Conservation (phyloP, 2,888 invertebrate genomes). For the Pogonocherus hispidulus region DNA sequence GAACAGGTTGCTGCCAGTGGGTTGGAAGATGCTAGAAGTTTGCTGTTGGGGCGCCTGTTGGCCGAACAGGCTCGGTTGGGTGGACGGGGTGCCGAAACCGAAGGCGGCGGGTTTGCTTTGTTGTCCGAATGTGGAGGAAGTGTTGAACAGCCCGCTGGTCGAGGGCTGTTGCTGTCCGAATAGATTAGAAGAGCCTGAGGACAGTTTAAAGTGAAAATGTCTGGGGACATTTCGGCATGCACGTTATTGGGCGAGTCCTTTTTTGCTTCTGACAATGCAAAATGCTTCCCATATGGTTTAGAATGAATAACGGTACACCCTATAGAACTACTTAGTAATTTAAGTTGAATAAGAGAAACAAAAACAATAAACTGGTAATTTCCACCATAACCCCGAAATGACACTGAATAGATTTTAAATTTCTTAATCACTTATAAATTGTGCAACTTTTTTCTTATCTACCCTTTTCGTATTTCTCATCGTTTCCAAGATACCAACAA, state of each 20-base stretch:
- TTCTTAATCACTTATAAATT: no score
- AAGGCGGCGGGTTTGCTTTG: constrained; percentile 73
- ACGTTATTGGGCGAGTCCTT: neutral
- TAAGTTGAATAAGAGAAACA: no score
- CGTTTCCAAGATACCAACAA: no score
- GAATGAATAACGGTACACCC: no score
- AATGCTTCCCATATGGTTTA: no score
- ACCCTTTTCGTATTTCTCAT: no score
- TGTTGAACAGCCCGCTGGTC: constrained; percentile 77
- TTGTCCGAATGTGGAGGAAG: constrained; percentile 71
- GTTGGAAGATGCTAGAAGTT: constrained; percentile 63
- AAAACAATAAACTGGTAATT: no score
- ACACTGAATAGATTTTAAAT: no score
- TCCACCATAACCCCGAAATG: no score
- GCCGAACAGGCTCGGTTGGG: constrained; percentile 70
- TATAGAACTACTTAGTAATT: no score
- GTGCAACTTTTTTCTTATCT: no score
- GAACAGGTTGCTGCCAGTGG: constrained; percentile 65
- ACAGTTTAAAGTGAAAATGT: constrained; percentile 12
- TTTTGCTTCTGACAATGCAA: neutral
- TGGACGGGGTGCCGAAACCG: constrained; percentile 69
- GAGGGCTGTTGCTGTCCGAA: constrained; percentile 68
- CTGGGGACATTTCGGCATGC: neutral
- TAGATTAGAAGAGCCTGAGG: constrained; percentile 58
- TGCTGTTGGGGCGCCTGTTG: constrained; percentile 66